Evolutionary conservation across 1,140 invertebrate genomes (phyloP).

Genomic region (Saccostrea cuccullata): DNA sequence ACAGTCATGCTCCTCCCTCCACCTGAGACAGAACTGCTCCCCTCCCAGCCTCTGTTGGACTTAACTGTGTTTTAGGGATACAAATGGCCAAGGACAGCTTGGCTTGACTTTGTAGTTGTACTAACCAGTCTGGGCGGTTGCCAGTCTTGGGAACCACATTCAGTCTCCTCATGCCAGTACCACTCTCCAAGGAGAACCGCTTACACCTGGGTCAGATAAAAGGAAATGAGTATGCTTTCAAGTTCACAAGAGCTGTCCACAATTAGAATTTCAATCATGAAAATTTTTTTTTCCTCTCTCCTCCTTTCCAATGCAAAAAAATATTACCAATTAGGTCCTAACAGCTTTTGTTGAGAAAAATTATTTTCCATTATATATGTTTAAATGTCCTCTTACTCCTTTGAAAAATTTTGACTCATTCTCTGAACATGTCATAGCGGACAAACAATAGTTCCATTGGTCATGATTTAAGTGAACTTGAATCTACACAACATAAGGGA

Average conservation of each 20-base stretch:
- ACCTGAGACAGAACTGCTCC: neutral
- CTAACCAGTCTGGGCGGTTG: constrained; percentile 83
- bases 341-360: too few species aligned
- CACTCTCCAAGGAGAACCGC: constrained; percentile 89
- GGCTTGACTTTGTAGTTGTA: constrained; percentile 62
- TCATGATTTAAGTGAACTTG: neutral
- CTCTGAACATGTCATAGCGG: too few species aligned
- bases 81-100: constrained; percentile 56
- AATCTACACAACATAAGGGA: neutral
- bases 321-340: too few species aligned
- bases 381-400: too few species aligned
- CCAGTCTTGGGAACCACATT: constrained; percentile 83
- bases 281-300: too few species aligned
- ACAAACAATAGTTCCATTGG: too few species aligned
- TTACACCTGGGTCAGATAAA: constrained; percentile 84
- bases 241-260: neutral
- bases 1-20: neutral
- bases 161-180: constrained; percentile 85
- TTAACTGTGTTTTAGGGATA: constrained; percentile 62
- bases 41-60: constrained; percentile 38
- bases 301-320: too few species aligned
- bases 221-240: too few species aligned
- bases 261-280: neutral
- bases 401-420: too few species aligned
- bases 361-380: too few species aligned